Evolutionary conservation across 2,797 vertebrate species (phyloP).

Genomic region (Enteromius radiatus): DNA sequence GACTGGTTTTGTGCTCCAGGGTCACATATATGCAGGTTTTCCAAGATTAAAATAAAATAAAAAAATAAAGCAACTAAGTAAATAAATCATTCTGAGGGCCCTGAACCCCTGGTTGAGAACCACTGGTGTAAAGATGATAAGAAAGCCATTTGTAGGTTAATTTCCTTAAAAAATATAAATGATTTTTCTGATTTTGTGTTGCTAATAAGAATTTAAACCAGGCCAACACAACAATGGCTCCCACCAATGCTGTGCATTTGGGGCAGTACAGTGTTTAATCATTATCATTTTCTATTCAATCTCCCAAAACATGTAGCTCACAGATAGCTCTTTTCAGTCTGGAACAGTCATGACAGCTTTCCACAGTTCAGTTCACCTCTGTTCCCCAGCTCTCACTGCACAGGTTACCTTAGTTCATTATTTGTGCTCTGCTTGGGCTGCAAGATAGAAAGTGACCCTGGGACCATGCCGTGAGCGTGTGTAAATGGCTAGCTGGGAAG

Average conservation of each 20-base stretch:
- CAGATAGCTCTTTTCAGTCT: neutral
- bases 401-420: conserved; percentile 48
- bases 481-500: conserved; percentile 32
- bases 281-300: neutral
- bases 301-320: neutral
- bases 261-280: neutral
- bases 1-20: neutral
- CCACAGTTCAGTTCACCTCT: conserved; percentile 26
- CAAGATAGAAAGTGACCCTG: conserved; percentile 48
- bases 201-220: neutral
- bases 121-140: neutral
- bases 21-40: neutral
- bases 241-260: neutral
- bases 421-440: conserved; percentile 29
- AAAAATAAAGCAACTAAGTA: neutral
- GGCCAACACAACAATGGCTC: neutral
- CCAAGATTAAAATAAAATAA: neutral
- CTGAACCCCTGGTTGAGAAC: neutral
- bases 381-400: conserved; percentile 18
- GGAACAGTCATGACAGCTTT: neutral
- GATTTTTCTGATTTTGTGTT: neutral
- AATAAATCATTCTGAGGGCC: neutral
- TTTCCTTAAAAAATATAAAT: neutral
- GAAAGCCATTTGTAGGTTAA: neutral
- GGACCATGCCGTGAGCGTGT: neutral